Percentiles rank a stretch among this genome's conserved stretches.
These are phyloP conservation scores for Drosophila baimaii DNA, from an alignment of 1,140 invertebrate genomes.

Conservation along the genomic window DNA sequence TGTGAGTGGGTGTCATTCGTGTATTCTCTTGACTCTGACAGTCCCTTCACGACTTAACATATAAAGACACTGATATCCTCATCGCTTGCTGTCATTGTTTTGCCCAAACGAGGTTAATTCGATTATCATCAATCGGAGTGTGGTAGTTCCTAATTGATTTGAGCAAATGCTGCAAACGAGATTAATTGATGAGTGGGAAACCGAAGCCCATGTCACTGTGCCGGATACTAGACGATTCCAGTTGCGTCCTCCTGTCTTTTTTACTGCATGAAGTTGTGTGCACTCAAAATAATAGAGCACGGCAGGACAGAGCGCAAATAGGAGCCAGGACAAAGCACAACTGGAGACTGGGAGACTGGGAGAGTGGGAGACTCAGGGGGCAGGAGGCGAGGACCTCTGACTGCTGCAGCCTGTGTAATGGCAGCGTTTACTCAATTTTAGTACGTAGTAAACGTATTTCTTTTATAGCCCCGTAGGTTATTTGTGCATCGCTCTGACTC, in stretches of 20 bases:
- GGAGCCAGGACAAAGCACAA: conserved; percentile 32
- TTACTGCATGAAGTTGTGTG: conserved; percentile 69
- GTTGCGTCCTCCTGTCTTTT: conserved; percentile 52
- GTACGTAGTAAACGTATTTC: conserved; percentile 81
- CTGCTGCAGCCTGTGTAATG: conserved; percentile 74
- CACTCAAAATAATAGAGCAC: conserved; percentile 75
- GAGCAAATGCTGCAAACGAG: conserved; percentile 60
- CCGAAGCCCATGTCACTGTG: conserved; percentile 27
- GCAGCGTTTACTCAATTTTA: conserved; percentile 82
- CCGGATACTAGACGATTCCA: conserved; percentile 65
- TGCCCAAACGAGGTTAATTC: conserved; percentile 56
- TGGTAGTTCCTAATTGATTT: conserved; percentile 65
- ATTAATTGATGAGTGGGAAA: conserved; percentile 62
- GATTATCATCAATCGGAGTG: conserved; percentile 54
- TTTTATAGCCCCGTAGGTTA: conserved; percentile 74
- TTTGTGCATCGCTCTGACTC: conserved; percentile 65
- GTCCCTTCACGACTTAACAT: conserved; percentile 8
- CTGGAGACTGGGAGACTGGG: conserved; percentile 8
- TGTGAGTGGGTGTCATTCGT: background rate
- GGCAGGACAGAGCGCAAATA: conserved; percentile 50
- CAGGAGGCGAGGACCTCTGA: conserved; percentile 39
- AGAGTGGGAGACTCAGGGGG: background rate
- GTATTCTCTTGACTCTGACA: background rate
- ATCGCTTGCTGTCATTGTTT: conserved; percentile 17
- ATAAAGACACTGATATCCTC: conserved; percentile 9